Percentiles rank a stretch among this genome's conserved stretches.
Evolutionary conservation across 2,888 invertebrate genomes (phyloP).

Genomic region (Heliconius charithonia): DNA sequence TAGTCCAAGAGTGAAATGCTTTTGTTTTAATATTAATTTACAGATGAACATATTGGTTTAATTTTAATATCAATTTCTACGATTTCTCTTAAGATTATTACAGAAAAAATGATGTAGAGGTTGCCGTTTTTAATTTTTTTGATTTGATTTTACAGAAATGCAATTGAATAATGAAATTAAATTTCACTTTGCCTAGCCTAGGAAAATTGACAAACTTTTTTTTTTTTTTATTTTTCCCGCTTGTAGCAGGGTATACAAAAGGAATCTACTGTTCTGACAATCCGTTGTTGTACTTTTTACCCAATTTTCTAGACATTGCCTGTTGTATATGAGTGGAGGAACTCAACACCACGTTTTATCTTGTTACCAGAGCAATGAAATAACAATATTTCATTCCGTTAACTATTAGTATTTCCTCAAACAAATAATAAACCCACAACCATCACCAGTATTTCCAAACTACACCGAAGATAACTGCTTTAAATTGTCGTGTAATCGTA

Average conservation of each 20-base stretch:
- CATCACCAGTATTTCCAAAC: not conserved
- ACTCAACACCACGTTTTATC: not conserved
- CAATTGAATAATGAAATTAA: not conserved
- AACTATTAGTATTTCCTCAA: not conserved
- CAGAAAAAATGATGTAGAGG: not conserved
- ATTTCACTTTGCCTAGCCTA: not conserved
- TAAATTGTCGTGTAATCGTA: conserved; percentile 24
- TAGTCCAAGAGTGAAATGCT: not conserved
- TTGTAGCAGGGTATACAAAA: accelerated
- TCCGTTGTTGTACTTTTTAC: not conserved
- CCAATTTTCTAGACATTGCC: not conserved
- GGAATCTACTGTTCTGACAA: not conserved
- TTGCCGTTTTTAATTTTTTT: not conserved
- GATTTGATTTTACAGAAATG: not conserved
- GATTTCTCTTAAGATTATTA: not conserved
- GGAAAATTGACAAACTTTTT: no score
- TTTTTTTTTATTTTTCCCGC: no score
- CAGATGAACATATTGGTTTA: not conserved
- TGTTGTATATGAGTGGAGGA: not conserved
- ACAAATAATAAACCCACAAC: not conserved
- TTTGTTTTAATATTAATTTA: no score
- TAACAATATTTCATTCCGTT: no score
- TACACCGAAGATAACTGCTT: not conserved
- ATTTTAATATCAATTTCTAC: not conserved
- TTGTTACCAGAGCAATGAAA: no score